A percentile compares a stretch with the other conserved stretches of the same genome.
phyloP scores from a whole-genome alignment of 2,113 vertebrate genomes.

The Corythornis vintsioides region DNA sequence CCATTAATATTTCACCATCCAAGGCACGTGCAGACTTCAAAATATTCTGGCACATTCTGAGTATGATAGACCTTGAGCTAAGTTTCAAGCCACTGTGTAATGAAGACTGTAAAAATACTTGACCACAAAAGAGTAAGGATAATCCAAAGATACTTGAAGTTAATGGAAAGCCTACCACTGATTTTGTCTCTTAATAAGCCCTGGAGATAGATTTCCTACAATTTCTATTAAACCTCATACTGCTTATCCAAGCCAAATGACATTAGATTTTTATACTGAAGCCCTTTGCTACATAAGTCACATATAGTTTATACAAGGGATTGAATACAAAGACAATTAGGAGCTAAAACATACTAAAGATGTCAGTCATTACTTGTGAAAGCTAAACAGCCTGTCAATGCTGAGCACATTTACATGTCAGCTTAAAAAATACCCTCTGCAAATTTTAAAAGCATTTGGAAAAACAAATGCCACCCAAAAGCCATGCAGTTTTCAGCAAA shows the following conservation, averaged over 20 bases:
- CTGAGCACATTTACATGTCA: neutral
- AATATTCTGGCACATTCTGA: neutral
- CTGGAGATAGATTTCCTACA: neutral
- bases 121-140: neutral
- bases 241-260: neutral
- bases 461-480: constrained; percentile 23
- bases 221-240: neutral
- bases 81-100: neutral
- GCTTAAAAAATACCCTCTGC: constrained; percentile 8
- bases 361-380: constrained; percentile 37
- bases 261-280: neutral
- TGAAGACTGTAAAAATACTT: neutral
- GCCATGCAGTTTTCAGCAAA: neutral
- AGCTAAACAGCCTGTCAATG: constrained; percentile 46
- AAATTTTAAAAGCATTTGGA: constrained; percentile 36
- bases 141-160: neutral
- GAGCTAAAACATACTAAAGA: neutral
- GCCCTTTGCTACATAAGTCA: neutral
- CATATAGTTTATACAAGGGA: neutral
- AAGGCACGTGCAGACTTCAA: neutral
- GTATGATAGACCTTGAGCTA: neutral
- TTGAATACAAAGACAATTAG: constrained; percentile 41
- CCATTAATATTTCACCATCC: neutral
- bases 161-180: neutral
- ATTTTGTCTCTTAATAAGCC: neutral